phyloP scores from a whole-genome alignment of 1,140 invertebrate species.

The Drosophila malerkotliana region DNA sequence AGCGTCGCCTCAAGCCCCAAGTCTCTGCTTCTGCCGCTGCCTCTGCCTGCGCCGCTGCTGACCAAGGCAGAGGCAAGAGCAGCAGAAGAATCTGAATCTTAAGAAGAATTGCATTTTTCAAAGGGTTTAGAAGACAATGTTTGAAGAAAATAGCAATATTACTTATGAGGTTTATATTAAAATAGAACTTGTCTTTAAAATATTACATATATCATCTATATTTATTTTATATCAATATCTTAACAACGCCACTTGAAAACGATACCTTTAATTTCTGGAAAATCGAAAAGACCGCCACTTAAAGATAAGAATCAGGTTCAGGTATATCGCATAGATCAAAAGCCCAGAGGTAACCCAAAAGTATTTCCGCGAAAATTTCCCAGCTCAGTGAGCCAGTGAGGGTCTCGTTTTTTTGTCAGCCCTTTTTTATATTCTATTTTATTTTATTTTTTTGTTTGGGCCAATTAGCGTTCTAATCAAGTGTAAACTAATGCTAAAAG shows the following conservation, averaged over 20 bases:
- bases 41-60: neutral
- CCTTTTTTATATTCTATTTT: neutral
- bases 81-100: neutral
- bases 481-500: conserved; percentile 82
- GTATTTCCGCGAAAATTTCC: conserved; percentile 70
- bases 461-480: conserved; percentile 82
- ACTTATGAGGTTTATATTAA: too few relatives aligned
- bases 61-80: neutral
- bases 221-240: neutral
- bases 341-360: conserved; percentile 7
- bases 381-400: conserved; percentile 42
- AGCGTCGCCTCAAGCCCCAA: conserved; percentile 45
- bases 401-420: conserved; percentile 1
- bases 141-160: too few relatives aligned
- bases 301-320: conserved; percentile 12
- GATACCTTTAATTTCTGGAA: conserved; percentile 2
- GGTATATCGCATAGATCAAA: conserved; percentile 50
- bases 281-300: conserved; percentile 1
- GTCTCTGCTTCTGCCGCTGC: neutral
- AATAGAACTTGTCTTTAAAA: neutral
- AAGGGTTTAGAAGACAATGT: neutral
- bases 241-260: neutral
- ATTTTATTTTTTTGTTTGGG: conserved; percentile 12
- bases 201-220: neutral
- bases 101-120: neutral